A percentile compares a stretch with the other conserved stretches of the same genome.
These are phyloP conservation scores for Microvelia longipes DNA, from an alignment of 1,140 invertebrate species.

Conservation along the genomic window DNA sequence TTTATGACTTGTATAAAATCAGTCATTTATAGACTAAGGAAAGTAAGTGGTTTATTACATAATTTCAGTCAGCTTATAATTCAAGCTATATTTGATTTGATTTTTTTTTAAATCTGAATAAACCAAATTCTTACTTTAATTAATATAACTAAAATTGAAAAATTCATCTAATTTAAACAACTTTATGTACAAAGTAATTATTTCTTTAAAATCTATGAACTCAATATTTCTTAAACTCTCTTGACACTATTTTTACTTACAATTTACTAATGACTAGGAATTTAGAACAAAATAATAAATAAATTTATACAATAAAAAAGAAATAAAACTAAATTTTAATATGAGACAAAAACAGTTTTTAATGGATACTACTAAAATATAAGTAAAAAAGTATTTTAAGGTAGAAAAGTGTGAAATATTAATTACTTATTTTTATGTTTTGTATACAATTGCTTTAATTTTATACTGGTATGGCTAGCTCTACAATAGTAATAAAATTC, in stretches of 20 bases:
- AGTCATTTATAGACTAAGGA: background rate
- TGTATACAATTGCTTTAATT: no score
- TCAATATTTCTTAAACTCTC: background rate
- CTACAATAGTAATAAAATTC: no score
- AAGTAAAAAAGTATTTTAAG: background rate
- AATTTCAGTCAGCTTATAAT: background rate
- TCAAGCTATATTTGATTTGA: no score
- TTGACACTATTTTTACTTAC: background rate
- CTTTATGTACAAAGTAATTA: no score
- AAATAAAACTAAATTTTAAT: background rate
- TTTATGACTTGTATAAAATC: no score
- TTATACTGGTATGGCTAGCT: no score
- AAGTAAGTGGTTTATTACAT: no score
- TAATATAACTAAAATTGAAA: background rate
- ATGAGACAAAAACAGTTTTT: background rate
- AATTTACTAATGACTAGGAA: background rate
- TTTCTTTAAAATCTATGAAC: background rate
- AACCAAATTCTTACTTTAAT: background rate
- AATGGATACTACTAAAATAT: background rate
- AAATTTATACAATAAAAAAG: background rate
- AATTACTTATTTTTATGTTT: no score
- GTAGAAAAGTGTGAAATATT: background rate
- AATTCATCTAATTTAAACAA: no score
- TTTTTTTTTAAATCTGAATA: background rate
- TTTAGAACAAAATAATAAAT: background rate